Conservation (phyloP, 1,140 invertebrate genomes). For the Drosophila oshimai region DNA sequence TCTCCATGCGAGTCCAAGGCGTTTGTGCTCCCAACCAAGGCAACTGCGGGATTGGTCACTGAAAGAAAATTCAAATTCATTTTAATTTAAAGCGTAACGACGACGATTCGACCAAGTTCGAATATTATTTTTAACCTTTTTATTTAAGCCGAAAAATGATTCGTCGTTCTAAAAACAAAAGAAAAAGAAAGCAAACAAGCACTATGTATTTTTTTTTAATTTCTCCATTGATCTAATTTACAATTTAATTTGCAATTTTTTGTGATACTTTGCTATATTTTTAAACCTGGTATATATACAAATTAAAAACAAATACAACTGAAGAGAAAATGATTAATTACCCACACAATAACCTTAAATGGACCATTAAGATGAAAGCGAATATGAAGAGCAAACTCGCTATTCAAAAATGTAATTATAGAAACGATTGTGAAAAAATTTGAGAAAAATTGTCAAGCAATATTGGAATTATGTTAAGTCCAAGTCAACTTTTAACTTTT, state of each 20-base stretch:
- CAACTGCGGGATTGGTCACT: slow-evolving; percentile 9
- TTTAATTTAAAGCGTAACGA: slow-evolving; percentile 43
- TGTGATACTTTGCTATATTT: slow-evolving; percentile 81
- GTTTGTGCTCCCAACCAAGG: slow-evolving; percentile 30
- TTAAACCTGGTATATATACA: slow-evolving; percentile 66
- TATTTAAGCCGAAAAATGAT: slow-evolving; percentile 60
- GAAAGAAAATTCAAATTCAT: slow-evolving; percentile 27
- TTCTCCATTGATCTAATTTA: slow-evolving; percentile 75
- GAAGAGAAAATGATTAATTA: slow-evolving; percentile 38
- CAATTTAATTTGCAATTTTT: slow-evolving; percentile 81
- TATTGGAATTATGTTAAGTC: slow-evolving; percentile 65
- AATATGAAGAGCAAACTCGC: slow-evolving; percentile 22
- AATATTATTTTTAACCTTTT: slow-evolving; percentile 67
- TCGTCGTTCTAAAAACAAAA: slow-evolving; percentile 47
- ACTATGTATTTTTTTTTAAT: slow-evolving; percentile 48
- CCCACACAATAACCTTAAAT: slow-evolving; percentile 24
- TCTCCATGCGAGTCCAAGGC: slow-evolving; percentile 16
- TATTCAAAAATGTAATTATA: slow-evolving; percentile 49
- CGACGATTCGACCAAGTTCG: slow-evolving; percentile 57
- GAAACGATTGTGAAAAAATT: slow-evolving; percentile 26
- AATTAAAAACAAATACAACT: slow-evolving; percentile 47
- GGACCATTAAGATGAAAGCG: slow-evolving; percentile 35
- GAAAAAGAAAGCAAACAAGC: slow-evolving; percentile 23
- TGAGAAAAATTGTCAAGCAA: slow-evolving; percentile 60
- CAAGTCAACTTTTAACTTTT: slow-evolving; percentile 70